These are phyloP conservation scores for Macrobrachium nipponense DNA, from an alignment of 1,140 invertebrate genomes.

Conservation along the genomic window DNA sequence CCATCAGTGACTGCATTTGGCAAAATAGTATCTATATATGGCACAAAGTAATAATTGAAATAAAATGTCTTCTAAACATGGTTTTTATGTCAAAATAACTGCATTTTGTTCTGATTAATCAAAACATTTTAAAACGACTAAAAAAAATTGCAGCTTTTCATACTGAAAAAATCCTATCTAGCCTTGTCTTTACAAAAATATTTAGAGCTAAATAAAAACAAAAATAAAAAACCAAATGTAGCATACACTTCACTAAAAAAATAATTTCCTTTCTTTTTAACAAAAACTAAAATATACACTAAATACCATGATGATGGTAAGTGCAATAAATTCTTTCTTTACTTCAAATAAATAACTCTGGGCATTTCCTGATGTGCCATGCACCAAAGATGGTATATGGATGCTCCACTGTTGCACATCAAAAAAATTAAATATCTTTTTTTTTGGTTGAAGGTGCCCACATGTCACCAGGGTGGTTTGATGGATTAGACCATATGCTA, in stretches of 20 bases:
- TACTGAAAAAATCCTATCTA: too few species aligned
- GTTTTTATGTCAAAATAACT: too few species aligned
- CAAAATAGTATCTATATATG: constrained; percentile 37
- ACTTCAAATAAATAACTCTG: background rate
- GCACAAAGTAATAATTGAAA: constrained; percentile 30
- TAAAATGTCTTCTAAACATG: background rate
- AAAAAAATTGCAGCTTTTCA: too few species aligned
- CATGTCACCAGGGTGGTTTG: constrained; percentile 44
- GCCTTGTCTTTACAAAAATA: too few species aligned
- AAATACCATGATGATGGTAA: too few species aligned
- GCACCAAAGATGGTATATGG: background rate
- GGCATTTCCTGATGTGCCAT: background rate
- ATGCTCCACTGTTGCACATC: background rate
- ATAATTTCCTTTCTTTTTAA: too few species aligned
- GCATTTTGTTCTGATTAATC: too few species aligned
- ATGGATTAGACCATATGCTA: constrained; percentile 40
- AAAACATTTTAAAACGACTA: too few species aligned
- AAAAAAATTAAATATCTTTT: constrained; percentile 37
- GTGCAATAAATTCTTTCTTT: background rate
- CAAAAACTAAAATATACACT: too few species aligned
- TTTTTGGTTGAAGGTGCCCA: constrained; percentile 46
- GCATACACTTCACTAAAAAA: too few species aligned
- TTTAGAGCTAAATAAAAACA: too few species aligned
- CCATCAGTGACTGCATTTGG: constrained; percentile 32
- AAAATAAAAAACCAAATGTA: too few species aligned